Base-by-base conservation (phyloP, 2,797 vertebrate genomes). In the Cetoscarus ocellatus region DNA sequence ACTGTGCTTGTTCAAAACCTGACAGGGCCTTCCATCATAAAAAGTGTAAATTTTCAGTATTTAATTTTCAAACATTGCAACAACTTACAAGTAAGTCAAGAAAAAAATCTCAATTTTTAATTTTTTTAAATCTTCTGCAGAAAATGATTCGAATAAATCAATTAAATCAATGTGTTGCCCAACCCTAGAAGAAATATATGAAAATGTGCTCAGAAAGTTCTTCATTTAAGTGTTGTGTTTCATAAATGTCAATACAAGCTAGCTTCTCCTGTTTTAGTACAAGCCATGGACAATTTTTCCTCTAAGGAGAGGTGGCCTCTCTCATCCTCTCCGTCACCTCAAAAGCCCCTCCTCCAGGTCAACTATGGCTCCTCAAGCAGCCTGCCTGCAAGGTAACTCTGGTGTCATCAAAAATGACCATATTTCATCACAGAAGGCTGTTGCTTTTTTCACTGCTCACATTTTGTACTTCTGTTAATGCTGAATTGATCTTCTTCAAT, bases 291-390 rank as follows among this genome's bases (percentile, higher is more conserved):
- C 53, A 75, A 62, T 51, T 66, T 82, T 49, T 17, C 66, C 58
- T 73, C 54, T 39, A 88, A 79, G 59, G 83, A 82, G 27, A 83
- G 63, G 27, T 77, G 79, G 70, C 70, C 73, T 75, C 70, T 55
- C 36, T 38, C 69, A 47, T 69, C 79, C 49, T 54, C 80, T 74
- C 59, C 87, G n/a, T 51, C 87, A 38, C 67, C 56, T 40, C 86
- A 91, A 55, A 93, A 86, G 71, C 90, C 90, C 0, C 86, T 94
- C 56, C 89, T 93, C 17, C 93, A 94, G 79, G 87, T 93, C 73
- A 88, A 67, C 85, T 93, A 92, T 1, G 63, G 82, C 39, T 93
- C 94, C 52, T 93, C 88, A 85, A 84, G 86, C 83, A 94, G 93
- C 73, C 85, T 95, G 8, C 94, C 94, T 49, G 92, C 93, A 55